Evolutionary conservation across 1,140 invertebrate genomes (phyloP).

Genomic region (Phthorimaea operculella): DNA sequence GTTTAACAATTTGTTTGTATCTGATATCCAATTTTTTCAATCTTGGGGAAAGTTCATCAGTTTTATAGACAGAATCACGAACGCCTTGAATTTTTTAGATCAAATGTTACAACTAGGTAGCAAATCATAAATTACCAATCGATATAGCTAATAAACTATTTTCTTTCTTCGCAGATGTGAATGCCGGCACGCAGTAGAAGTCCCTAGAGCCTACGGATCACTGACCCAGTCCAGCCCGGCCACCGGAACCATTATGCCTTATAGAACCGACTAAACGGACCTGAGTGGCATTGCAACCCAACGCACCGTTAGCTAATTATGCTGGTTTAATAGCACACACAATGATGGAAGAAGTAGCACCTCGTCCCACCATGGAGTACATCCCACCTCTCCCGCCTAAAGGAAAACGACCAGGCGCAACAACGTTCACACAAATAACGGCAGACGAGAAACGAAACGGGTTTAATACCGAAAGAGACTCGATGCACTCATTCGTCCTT

Average conservation of each 20-base stretch:
- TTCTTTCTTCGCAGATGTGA: constrained; percentile 48
- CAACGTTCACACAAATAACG: constrained; percentile 59
- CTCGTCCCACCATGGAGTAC: constrained; percentile 51
- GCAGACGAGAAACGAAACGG: constrained; percentile 47
- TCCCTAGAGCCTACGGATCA: constrained; percentile 38
- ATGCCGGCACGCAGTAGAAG: constrained; percentile 34
- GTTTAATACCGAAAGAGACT: constrained; percentile 43
- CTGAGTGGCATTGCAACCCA: constrained; percentile 45
- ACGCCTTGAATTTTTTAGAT: too few relatives aligned
- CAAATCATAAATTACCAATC: too few relatives aligned
- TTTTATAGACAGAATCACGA: too few relatives aligned
- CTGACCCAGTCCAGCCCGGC: constrained; percentile 48
- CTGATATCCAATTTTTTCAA: too few relatives aligned
- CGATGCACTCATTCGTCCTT: constrained; percentile 66
- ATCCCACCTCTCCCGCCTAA: constrained; percentile 51
- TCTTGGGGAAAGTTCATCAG: too few relatives aligned
- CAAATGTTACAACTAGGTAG: too few relatives aligned
- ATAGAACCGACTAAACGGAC: constrained; percentile 53
- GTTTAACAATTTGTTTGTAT: too few relatives aligned
- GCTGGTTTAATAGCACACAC: constrained; percentile 46
- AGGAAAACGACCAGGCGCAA: constrained; percentile 40
- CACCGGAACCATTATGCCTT: constrained; percentile 64
- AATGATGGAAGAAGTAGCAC: constrained; percentile 58
- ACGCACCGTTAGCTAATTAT: constrained; percentile 55
- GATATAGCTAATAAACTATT: too few relatives aligned